Conservation (phyloP, 2,888 invertebrate genomes). For the Enchytraeus crypticus region DNA sequence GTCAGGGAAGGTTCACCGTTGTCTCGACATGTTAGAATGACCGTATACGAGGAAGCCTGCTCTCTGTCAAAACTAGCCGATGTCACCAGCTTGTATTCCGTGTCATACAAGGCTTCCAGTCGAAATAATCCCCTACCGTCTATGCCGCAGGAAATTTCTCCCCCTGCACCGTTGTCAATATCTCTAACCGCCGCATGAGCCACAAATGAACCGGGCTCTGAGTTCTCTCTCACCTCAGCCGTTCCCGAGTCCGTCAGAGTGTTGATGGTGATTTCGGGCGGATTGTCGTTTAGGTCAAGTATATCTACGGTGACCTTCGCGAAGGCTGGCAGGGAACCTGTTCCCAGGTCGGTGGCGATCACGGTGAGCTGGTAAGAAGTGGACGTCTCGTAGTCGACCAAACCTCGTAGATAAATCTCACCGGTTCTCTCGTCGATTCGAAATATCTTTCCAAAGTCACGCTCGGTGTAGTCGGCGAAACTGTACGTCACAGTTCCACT, state of each 20-base stretch:
- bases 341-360: slow-evolving; percentile 18
- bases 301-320: slow-evolving; percentile 54
- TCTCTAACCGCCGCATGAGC: slow-evolving; percentile 15
- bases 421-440: neutral
- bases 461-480: neutral
- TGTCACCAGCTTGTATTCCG: slow-evolving; percentile 11
- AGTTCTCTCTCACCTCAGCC: slow-evolving; percentile 13
- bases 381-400: slow-evolving; percentile 34
- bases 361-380: slow-evolving; percentile 21
- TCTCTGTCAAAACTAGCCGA: slow-evolving; percentile 14
- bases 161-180: slow-evolving; percentile 7
- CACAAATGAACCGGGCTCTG: slow-evolving; percentile 9
- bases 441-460: neutral
- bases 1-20: slow-evolving; percentile 13
- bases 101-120: slow-evolving; percentile 55
- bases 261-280: slow-evolving; percentile 66
- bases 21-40: slow-evolving; percentile 15
- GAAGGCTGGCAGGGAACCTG: slow-evolving; percentile 9
- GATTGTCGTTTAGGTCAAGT: slow-evolving; percentile 76
- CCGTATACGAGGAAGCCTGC: neutral
- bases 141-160: slow-evolving; percentile 10
- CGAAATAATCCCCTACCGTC: slow-evolving; percentile 7
- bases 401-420: slow-evolving; percentile 58
- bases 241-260: slow-evolving; percentile 14
- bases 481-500: slow-evolving; percentile 68